A percentile compares a stretch with the other conserved stretches of the same genome.
phyloP scores from a whole-genome alignment of 2,888 invertebrate species.

The Tinea pellionella region DNA sequence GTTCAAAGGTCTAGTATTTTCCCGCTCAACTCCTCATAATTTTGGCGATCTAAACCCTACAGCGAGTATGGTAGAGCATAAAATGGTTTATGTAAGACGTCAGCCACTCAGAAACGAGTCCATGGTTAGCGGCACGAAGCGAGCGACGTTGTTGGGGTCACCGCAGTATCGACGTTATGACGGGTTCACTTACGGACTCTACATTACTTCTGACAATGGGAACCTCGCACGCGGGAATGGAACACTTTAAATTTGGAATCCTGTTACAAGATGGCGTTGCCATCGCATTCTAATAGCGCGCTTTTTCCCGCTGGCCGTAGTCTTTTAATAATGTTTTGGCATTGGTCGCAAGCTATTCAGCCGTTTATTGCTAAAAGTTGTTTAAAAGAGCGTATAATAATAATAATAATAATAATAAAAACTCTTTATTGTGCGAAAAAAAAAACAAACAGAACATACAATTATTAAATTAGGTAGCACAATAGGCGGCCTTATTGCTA shows the following conservation, averaged over 20 bases:
- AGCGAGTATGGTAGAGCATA: neutral
- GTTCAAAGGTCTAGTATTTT: slow-evolving; percentile 9
- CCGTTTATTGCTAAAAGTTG: neutral
- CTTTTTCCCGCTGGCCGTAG: neutral
- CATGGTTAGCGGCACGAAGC: slow-evolving; percentile 34
- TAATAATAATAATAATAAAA: neutral
- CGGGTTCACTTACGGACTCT: neutral
- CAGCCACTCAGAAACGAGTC: slow-evolving; percentile 45
- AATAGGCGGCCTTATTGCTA: no score
- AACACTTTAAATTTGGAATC: slow-evolving; percentile 11
- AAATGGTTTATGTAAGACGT: slow-evolving; percentile 13
- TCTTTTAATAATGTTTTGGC: neutral
- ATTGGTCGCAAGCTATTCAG: neutral
- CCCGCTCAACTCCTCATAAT: neutral
- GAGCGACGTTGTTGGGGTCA: slow-evolving; percentile 37
- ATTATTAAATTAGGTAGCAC: neutral
- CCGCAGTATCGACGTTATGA: slow-evolving; percentile 24
- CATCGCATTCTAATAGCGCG: neutral
- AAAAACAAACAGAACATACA: no score
- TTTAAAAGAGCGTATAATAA: neutral
- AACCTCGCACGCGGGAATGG: neutral
- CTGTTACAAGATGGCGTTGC: slow-evolving; percentile 11
- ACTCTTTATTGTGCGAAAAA: no score
- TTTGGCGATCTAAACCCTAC: slow-evolving; percentile 5
- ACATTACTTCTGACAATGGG: neutral